phyloP scores from a whole-genome alignment of 2,113 vertebrate genomes.

The Tupaia chinensis region DNA sequence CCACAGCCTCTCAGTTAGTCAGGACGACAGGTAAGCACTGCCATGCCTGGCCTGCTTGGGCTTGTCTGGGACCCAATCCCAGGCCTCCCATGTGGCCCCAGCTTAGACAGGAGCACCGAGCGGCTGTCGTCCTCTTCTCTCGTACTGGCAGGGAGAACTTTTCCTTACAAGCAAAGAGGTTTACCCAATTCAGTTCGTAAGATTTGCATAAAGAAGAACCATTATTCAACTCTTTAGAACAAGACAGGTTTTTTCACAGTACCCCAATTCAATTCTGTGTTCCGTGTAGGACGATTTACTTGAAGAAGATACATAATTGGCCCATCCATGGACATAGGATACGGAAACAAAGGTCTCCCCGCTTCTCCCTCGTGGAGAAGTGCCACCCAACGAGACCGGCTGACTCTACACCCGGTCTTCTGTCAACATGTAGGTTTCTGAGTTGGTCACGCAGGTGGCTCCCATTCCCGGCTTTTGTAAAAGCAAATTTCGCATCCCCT shows the following conservation, averaged over 20 bases:
- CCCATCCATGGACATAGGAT: neutral
- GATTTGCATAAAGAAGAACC: neutral
- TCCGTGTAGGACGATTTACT: neutral
- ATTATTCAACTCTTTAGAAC: neutral
- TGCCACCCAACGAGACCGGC: neutral
- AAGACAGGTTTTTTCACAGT: neutral
- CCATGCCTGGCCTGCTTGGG: no score
- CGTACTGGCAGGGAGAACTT: neutral
- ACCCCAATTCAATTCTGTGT: neutral
- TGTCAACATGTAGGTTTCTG: neutral
- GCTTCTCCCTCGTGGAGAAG: neutral
- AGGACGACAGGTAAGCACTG: no score
- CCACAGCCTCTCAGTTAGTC: no score
- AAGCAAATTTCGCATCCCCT: neutral
- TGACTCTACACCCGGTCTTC: neutral
- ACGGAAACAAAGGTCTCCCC: neutral
- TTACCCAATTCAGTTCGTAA: neutral
- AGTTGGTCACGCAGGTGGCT: neutral
- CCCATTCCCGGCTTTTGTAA: neutral
- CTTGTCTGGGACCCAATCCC: no score
- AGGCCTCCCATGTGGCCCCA: no score
- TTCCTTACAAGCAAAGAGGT: neutral
- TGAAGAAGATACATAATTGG: neutral
- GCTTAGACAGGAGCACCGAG: no score
- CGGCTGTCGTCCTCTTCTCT: no score